Conservation (phyloP, 2,888 invertebrate genomes). For the Drosophila picticornis region DNA sequence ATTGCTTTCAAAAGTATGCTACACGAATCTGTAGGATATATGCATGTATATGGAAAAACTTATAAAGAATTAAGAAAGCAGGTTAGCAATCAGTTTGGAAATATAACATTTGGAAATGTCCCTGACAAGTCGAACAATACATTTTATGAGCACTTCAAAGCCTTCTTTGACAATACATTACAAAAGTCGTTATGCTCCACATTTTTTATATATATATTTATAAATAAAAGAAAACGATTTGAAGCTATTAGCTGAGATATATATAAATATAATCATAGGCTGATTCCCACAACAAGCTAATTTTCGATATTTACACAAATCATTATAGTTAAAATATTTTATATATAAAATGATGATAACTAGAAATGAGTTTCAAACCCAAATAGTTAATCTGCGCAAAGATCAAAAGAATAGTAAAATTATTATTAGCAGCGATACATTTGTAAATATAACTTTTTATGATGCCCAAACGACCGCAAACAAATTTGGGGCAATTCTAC, state of each 20-base stretch:
- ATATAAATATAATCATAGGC: not conserved
- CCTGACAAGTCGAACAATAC: not conserved
- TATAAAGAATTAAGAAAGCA: not conserved
- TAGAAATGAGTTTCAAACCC: not conserved
- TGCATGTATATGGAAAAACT: not conserved
- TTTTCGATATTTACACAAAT: not conserved
- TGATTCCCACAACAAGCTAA: not conserved
- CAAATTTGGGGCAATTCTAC: slow-evolving; percentile 12
- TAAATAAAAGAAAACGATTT: not conserved
- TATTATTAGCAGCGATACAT: not conserved
- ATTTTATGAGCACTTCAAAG: not conserved
- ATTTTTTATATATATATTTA: not conserved
- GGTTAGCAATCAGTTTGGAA: not conserved
- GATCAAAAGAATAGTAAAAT: not conserved
- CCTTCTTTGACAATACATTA: not conserved
- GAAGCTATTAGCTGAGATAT: not conserved
- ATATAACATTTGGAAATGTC: not conserved
- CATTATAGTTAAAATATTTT: not conserved
- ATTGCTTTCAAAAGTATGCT: slow-evolving; percentile 35
- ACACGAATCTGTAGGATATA: slow-evolving; percentile 10
- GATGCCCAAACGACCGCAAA: not conserved
- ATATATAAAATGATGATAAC: not conserved
- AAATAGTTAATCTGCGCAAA: not conserved
- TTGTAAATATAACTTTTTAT: not conserved
- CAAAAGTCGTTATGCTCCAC: not conserved